Evolutionary conservation across 2,888 invertebrate genomes (phyloP).

Genomic region (Pelosia muscerda): DNA sequence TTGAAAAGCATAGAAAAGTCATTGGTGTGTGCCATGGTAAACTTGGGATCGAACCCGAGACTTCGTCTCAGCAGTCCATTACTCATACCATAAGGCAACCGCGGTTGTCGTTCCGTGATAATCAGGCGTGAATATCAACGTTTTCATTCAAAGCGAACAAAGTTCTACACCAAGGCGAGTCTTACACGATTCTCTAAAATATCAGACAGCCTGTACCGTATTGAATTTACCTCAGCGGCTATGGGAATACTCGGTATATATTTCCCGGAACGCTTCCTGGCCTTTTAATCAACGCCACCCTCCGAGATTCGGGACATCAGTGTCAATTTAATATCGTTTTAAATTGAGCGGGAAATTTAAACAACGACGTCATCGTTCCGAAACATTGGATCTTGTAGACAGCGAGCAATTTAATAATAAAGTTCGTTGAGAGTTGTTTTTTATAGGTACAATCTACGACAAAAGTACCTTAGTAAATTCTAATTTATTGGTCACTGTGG

Average conservation of each 20-base stretch:
- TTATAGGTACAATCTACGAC: background rate
- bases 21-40: no score
- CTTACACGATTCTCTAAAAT: conserved; percentile 68
- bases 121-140: conserved; percentile 11
- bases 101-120: background rate
- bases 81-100: no score
- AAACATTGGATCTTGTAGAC: conserved; percentile 29
- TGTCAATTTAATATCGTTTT: conserved; percentile 71
- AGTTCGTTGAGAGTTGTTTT: conserved; percentile 35
- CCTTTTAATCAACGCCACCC: conserved; percentile 73
- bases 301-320: conserved; percentile 59
- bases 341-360: conserved; percentile 63
- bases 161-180: conserved; percentile 67
- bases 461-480: no score
- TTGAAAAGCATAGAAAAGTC: no score
- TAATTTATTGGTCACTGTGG: no score
- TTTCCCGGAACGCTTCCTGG: conserved; percentile 48
- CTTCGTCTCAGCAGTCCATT: no score
- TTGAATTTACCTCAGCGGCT: conserved; percentile 66
- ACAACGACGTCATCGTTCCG: conserved; percentile 41
- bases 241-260: conserved; percentile 53
- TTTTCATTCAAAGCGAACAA: conserved; percentile 67
- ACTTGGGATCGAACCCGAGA: no score
- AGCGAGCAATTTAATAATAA: conserved; percentile 36
- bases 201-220: conserved; percentile 70